Evolutionary conservation across 2,113 vertebrate genomes (phyloP).

Genomic region (Bagarius yarrelli): DNA sequence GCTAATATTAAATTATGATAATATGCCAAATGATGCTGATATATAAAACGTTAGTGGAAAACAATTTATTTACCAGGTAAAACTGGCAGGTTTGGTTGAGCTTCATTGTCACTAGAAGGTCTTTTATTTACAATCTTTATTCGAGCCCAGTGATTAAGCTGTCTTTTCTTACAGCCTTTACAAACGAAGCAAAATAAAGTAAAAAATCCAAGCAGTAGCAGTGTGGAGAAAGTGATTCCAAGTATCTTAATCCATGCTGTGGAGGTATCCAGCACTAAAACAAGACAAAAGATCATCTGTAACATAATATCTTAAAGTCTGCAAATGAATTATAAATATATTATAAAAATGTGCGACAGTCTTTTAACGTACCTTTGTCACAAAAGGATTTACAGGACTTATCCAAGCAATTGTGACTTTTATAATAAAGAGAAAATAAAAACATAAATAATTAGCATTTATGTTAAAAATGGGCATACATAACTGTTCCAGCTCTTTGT

Average conservation of each 20-base stretch:
- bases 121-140: conserved; percentile 11
- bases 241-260: neutral
- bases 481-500: neutral
- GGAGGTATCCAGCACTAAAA: neutral
- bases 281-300: neutral
- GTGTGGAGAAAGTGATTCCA: neutral
- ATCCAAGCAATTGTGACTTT: conserved; percentile 10
- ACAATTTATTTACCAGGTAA: conserved; percentile 26
- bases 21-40: neutral
- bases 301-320: neutral
- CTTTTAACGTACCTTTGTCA: neutral
- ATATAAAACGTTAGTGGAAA: neutral
- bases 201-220: conserved; percentile 38
- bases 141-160: neutral
- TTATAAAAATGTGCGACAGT: neutral
- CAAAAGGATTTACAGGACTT: conserved; percentile 4
- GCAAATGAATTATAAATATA: neutral
- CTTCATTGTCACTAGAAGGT: conserved; percentile 27
- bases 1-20: too few species aligned
- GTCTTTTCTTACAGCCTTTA: neutral
- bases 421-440: neutral
- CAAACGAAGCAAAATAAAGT: conserved; percentile 2
- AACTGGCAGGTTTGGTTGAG: neutral
- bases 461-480: neutral
- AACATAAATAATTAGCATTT: neutral